These are phyloP conservation scores for Halictus quadricinctus DNA, from an alignment of 2,888 invertebrate species.

Conservation along the genomic window DNA sequence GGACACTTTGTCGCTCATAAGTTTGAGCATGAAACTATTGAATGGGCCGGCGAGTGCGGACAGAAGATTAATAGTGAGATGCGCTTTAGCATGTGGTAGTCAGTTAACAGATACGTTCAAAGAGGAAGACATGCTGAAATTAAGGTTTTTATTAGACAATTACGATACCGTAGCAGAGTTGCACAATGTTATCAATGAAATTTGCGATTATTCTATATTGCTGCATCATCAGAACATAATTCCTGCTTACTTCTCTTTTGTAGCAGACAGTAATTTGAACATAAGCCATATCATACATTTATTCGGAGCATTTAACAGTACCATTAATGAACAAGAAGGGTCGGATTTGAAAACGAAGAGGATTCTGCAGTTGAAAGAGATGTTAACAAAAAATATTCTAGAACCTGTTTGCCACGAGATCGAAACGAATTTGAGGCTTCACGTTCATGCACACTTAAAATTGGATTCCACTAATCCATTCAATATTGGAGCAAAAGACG, in stretches of 20 bases:
- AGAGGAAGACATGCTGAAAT: conserved; percentile 83
- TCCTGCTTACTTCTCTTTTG: conserved; percentile 77
- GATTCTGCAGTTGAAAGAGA: conserved; percentile 73
- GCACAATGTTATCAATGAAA: conserved; percentile 68
- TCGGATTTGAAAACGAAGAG: conserved; percentile 63
- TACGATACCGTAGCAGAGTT: conserved; percentile 78
- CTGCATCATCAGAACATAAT: conserved; percentile 79
- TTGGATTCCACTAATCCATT: conserved; percentile 89
- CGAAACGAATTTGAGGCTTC: conserved; percentile 95
- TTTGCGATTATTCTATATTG: conserved; percentile 78
- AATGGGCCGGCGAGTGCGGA: conserved; percentile 85
- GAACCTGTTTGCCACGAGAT: conserved; percentile 92
- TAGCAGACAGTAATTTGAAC: conserved; percentile 73
- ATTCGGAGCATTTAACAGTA: conserved; percentile 77
- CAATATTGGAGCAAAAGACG: conserved; percentile 85
- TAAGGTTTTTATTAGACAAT: conserved; percentile 83
- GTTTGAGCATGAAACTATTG: conserved; percentile 76
- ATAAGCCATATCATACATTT: conserved; percentile 76
- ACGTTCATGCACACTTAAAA: conserved; percentile 95
- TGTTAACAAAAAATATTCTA: conserved; percentile 85
- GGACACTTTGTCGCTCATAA: conserved; percentile 77
- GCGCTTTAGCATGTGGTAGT: conserved; percentile 87
- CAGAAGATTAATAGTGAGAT: conserved; percentile 86
- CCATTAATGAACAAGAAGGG: conserved; percentile 69
- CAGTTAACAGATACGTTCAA: conserved; percentile 78